A percentile compares a stretch with the other conserved stretches of the same genome.
Conservation (phyloP, 2,888 invertebrate genomes). For the Luperina nickerlii region DNA sequence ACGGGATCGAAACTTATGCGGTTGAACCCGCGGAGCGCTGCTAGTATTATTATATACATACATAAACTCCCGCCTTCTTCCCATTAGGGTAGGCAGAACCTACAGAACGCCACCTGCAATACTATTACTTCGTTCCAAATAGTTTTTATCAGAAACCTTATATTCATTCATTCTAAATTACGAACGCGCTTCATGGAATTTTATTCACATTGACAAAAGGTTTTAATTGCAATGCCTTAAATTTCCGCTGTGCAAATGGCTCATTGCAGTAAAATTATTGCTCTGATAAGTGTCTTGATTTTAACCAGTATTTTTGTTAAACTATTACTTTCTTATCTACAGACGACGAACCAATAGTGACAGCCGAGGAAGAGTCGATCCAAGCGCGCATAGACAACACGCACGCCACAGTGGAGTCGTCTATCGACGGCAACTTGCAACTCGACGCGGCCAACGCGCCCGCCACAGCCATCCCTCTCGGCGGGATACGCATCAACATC, state of each 20-base stretch:
- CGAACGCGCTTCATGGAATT: neutral
- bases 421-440: conserved; percentile 95
- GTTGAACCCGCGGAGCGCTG: too few relatives aligned
- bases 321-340: conserved; percentile 22
- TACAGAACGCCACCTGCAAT: neutral
- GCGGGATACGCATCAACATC: conserved; percentile 95
- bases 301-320: neutral
- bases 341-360: conserved; percentile 90
- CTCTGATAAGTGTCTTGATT: neutral
- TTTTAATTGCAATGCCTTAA: neutral
- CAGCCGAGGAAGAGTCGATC: conserved; percentile 82
- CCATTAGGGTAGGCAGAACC: neutral
- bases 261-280: neutral
- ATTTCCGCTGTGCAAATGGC: neutral
- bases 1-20: too few relatives aligned
- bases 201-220: neutral
- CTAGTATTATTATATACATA: neutral
- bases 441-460: conserved; percentile 87
- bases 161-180: neutral
- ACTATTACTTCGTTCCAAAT: neutral
- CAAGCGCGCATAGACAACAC: conserved; percentile 86
- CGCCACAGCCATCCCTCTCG: conserved; percentile 81
- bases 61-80: neutral
- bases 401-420: conserved; percentile 90
- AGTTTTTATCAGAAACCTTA: neutral